Base-by-base conservation (phyloP, 2,797 vertebrate species). In the Eremophila alpestris region DNA sequence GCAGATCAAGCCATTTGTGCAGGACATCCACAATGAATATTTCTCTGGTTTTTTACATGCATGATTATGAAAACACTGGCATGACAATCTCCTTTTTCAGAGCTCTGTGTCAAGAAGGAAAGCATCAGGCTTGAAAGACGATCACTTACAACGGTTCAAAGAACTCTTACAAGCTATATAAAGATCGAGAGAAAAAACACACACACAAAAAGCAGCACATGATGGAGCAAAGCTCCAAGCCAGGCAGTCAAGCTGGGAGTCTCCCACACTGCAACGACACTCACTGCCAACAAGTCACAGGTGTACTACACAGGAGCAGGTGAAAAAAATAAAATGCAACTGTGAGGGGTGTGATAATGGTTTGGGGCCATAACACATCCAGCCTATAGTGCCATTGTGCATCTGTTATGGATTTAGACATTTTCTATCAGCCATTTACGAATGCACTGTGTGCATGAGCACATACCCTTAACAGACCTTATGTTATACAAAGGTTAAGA, bases 251-350 rank as follows among this genome's bases (percentile, higher is more conserved):
- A 90, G 54, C 54, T 86, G 94, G 83, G 96, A 96, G 64, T 94
- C 96, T 97, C 96, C 96, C 90, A 96, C 77, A 27, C 91, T 74
- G 96, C 93, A 88, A 30, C 5, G 2, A 55, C 8, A 15, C 78
- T 95, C 90, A 46, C 94, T 97, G 97, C 98, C 98, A 98, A 91
- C 96, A 96, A 97, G 97, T 96, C 97, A 97, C 97, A 98, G 98
- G 97, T 98, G 98, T 97, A 95, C 95, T 90, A 83, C 93, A 87
- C 84, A 96, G 96, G 94, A 97, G 97, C 98, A 98, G 97, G 97
- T 98, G 98, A 98, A 96, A 91, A 94, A 96, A 96, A 97, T 97
- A 97, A 98, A 98, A 95, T 20, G 32, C 91, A 96, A 87, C 76
- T n/a, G 60, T 8, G n/a, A 90, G 85, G 94, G 87, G 76, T 80